These are phyloP conservation scores for Magallana nippona DNA, from an alignment of 2,888 invertebrate genomes.

Conservation along the genomic window DNA sequence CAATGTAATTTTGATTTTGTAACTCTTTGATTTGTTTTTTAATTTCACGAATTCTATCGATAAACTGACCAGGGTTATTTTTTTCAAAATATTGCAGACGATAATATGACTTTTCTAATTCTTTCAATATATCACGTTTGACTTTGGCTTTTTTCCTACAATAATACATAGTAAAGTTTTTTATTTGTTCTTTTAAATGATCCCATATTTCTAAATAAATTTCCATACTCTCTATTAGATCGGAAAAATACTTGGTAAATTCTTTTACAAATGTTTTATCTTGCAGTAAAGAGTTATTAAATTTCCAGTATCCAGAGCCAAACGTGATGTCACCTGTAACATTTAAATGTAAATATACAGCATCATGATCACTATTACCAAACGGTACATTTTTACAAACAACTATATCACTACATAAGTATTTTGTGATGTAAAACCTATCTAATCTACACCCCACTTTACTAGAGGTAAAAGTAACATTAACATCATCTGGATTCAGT, in stretches of 20 bases:
- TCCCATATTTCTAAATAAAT: no score
- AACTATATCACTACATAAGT: not conserved
- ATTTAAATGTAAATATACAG: not conserved
- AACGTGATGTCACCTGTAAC: not conserved
- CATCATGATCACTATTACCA: not conserved
- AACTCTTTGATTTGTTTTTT: constrained; percentile 34
- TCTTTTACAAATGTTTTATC: not conserved
- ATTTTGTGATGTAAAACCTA: not conserved
- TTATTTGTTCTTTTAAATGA: no score
- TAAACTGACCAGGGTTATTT: constrained; percentile 33
- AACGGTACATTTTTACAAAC: not conserved
- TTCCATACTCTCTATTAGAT: no score
- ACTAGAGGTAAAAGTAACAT: not conserved
- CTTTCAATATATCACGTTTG: not conserved
- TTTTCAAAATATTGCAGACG: constrained; percentile 29
- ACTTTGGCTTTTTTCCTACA: no score
- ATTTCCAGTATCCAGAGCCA: not conserved
- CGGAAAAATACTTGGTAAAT: not conserved
- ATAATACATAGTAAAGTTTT: no score
- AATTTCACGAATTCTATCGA: constrained; percentile 25
- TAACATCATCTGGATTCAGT: constrained; percentile 3
- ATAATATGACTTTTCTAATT: not conserved
- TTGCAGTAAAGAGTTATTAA: not conserved
- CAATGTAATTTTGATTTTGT: constrained; percentile 23
- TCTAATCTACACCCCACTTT: not conserved